These are phyloP conservation scores for Microcebus jonahi DNA, from an alignment of 2,113 vertebrate genomes.

Conservation along the genomic window DNA sequence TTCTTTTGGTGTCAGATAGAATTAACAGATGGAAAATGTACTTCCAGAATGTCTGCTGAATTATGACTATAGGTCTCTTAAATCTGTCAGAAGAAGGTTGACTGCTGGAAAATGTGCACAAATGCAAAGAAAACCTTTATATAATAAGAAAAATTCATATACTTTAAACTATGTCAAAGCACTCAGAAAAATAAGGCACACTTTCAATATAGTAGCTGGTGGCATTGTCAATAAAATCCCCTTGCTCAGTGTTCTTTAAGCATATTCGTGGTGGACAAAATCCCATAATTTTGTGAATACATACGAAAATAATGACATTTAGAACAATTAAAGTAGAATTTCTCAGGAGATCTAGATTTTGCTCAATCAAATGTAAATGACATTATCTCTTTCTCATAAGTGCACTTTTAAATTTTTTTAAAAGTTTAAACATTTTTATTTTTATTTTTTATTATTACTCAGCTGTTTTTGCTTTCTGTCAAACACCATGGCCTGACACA, in stretches of 20 bases:
- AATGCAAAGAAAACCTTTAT: conserved; percentile 27
- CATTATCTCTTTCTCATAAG: not conserved
- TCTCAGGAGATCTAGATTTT: not conserved
- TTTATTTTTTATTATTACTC: too few species aligned
- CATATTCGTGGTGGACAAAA: not conserved
- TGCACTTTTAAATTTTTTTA: not conserved
- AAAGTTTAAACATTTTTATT: too few species aligned
- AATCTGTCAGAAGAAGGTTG: not conserved
- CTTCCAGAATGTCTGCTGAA: not conserved
- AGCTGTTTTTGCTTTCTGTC: not conserved
- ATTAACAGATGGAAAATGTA: conserved; percentile 8
- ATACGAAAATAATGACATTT: not conserved
- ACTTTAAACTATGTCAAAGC: not conserved
- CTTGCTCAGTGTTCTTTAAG: not conserved
- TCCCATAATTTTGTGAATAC: not conserved
- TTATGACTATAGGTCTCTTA: not conserved
- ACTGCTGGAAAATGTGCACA: conserved; percentile 1
- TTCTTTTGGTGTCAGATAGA: not conserved
- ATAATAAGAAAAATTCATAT: not conserved
- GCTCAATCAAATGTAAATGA: not conserved
- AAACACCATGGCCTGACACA: not conserved
- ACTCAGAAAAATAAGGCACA: not conserved
- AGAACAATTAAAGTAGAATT: not conserved
- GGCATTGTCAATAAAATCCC: not conserved
- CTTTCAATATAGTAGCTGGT: not conserved